Conservation (phyloP, 2,113 vertebrate species). For the Sterrhoptilus dennistouni region DNA sequence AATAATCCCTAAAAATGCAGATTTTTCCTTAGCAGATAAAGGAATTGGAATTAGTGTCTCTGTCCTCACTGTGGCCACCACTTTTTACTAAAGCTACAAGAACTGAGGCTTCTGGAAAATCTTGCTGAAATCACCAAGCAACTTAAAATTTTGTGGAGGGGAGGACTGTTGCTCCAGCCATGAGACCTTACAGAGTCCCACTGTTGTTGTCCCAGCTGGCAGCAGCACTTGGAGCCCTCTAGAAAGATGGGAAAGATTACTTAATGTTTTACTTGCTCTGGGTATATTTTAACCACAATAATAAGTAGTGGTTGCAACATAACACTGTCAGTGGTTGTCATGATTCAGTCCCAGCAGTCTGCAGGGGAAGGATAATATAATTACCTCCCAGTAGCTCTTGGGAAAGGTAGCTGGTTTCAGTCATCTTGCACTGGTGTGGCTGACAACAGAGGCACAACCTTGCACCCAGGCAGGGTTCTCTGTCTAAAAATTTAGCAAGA, state of each 20-base stretch:
- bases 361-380: not conserved
- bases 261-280: not conserved
- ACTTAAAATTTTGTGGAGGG: not conserved
- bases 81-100: not conserved
- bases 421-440: not conserved
- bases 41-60: not conserved
- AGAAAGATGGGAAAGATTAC: not conserved
- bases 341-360: not conserved
- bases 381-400: not conserved
- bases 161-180: not conserved
- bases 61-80: not conserved
- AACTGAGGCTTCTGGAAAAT: not conserved
- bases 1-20: not conserved
- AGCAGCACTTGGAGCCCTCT: not conserved
- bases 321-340: not conserved
- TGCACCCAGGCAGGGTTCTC: not conserved
- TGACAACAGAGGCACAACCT: not conserved
- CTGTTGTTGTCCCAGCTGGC: not conserved
- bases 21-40: not conserved
- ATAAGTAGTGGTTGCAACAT: not conserved
- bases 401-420: not conserved
- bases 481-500: not conserved
- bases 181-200: not conserved
- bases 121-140: not conserved
- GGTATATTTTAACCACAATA: conserved; percentile 24